These are phyloP conservation scores for Helleia helle DNA, from an alignment of 2,888 invertebrate genomes.

Conservation along the genomic window DNA sequence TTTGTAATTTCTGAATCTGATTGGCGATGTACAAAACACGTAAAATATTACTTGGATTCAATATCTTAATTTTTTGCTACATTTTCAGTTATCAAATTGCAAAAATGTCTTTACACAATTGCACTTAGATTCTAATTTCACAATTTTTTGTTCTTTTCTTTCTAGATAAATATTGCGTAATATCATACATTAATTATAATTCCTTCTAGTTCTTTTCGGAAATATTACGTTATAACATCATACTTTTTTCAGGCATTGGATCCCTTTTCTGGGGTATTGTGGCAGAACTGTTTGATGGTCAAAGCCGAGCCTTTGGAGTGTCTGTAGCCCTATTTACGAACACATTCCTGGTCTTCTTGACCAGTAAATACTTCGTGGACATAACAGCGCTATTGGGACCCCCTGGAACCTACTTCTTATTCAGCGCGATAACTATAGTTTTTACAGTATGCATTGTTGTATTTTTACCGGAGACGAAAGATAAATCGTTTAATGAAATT, in stretches of 20 bases:
- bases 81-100: no score
- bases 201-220: no score
- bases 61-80: no score
- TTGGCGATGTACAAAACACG: no score
- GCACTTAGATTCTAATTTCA: no score
- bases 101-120: no score
- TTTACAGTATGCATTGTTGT: slow-evolving; percentile 29
- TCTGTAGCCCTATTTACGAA: slow-evolving; percentile 23
- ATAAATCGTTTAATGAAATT: slow-evolving; percentile 43
- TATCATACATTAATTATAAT: no score
- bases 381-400: slow-evolving; percentile 31
- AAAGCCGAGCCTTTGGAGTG: slow-evolving; percentile 33
- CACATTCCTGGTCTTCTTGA: slow-evolving; percentile 27
- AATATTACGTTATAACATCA: no score
- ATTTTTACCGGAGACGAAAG: slow-evolving; percentile 48
- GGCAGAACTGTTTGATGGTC: slow-evolving; percentile 41
- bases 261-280: slow-evolving; percentile 37
- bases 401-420: slow-evolving; percentile 34
- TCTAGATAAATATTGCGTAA: no score
- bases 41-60: no score
- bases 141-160: no score
- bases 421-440: slow-evolving; percentile 28
- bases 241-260: slow-evolving; percentile 38
- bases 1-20: no score
- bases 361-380: slow-evolving; percentile 33